Conservation (phyloP, 2,113 vertebrate species). For the Corythornis cristatus region DNA sequence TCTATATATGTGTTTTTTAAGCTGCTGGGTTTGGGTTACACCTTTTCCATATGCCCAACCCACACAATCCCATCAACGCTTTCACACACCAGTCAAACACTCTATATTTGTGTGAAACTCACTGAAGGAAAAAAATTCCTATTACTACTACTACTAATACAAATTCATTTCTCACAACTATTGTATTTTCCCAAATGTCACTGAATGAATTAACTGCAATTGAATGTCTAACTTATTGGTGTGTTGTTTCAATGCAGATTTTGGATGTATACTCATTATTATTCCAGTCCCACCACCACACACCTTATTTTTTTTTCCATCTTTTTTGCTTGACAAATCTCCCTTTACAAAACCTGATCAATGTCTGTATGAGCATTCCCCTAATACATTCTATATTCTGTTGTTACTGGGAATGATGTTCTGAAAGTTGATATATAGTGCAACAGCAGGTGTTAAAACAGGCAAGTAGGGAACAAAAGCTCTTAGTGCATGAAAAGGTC, state of each 20-base stretch:
- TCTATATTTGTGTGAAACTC: slow-evolving; percentile 71
- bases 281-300: background rate
- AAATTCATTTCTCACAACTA: slow-evolving; percentile 65
- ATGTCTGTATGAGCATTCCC: slow-evolving; percentile 41
- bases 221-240: slow-evolving; percentile 1
- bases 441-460: slow-evolving; percentile 59
- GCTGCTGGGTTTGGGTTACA: slow-evolving; percentile 70
- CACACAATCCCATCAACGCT: slow-evolving; percentile 68
- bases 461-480: slow-evolving; percentile 66
- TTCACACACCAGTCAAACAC: slow-evolving; percentile 72
- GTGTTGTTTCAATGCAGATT: slow-evolving; percentile 18
- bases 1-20: slow-evolving; percentile 71
- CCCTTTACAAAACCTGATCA: slow-evolving; percentile 49
- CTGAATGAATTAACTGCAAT: slow-evolving; percentile 46
- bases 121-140: slow-evolving; percentile 60
- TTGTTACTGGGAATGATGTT: slow-evolving; percentile 30
- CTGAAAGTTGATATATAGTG: slow-evolving; percentile 63
- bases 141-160: slow-evolving; percentile 70
- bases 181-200: slow-evolving; percentile 14
- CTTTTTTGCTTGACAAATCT: slow-evolving; percentile 5
- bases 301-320: background rate
- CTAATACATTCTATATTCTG: slow-evolving; percentile 55
- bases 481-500: slow-evolving; percentile 52
- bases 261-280: slow-evolving; percentile 37
- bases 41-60: slow-evolving; percentile 69